Evolutionary conservation across 2,888 invertebrate species (phyloP).

Genomic region (Pyrgus malvae): DNA sequence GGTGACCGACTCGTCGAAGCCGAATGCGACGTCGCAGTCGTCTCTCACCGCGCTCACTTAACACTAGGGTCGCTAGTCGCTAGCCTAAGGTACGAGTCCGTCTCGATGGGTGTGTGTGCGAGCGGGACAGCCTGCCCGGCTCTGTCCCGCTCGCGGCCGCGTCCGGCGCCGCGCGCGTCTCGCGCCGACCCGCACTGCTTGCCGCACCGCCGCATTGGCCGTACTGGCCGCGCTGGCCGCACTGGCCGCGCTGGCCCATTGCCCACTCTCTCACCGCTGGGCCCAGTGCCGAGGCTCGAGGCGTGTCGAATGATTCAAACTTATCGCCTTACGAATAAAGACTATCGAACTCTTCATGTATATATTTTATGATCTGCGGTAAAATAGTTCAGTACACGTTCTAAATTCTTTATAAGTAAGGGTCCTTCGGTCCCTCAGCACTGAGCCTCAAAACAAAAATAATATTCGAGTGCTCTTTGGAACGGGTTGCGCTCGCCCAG

Average conservation of each 20-base stretch:
- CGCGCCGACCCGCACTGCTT: background rate
- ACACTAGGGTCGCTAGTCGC: conserved; percentile 14
- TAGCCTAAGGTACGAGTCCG: conserved; percentile 5
- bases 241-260: conserved; percentile 39
- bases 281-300: too few species aligned
- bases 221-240: conserved; percentile 43
- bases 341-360: too few species aligned
- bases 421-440: too few species aligned
- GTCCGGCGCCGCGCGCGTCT: conserved; percentile 10
- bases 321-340: too few species aligned
- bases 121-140: conserved; percentile 35
- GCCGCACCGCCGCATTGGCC: conserved; percentile 48
- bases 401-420: too few species aligned
- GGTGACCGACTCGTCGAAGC: background rate
- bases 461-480: conserved; percentile 68
- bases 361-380: too few species aligned
- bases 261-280: too few species aligned
- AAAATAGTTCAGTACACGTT: too few species aligned
- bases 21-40: too few species aligned
- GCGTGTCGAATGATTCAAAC: too few species aligned
- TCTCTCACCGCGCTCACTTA: too few species aligned
- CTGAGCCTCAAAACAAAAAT: too few species aligned
- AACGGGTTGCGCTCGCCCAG: conserved; percentile 59
- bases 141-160: conserved; percentile 34
- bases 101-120: conserved; percentile 18